Base-by-base conservation (phyloP, 2,113 vertebrate species). In the Dendropsophus ebraccatus region DNA sequence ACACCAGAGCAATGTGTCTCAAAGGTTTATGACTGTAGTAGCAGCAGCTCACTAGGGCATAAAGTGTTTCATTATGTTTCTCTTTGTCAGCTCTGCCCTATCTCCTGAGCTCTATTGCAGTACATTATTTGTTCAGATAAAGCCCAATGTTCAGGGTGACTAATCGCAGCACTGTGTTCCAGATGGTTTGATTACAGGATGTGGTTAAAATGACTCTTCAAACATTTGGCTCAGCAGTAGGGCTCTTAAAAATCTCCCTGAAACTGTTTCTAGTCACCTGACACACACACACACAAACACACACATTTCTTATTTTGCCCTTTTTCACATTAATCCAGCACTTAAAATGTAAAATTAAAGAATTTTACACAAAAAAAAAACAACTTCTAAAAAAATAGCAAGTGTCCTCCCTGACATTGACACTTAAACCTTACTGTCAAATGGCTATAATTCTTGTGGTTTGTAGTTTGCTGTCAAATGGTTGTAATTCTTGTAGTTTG, bases 161-260 rank as follows among this genome's bases (percentile, higher is more conserved):
- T 94, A 93, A 95, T 92, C 92, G 90, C 80, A 91, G 89, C 88
- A 80, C 89, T 92, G 89, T 90, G 88, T 89, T 93, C 91, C 91
- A 95, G 92, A 93, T 93, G 93, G 91, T 91, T 93, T 92, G 90
- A 92, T 92, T 93, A 91, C 91, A 94, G 91, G 92, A 93, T 92
- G 90, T 93, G 90, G 90, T 92, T 92, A 91, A 92, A 94, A 87
- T 67, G 87, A 91, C 90, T 94, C 91, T 89, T 93, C 84, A 92
- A 89, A 91, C 83, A 91, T 91, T 89, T 67, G 82, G 52, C 67
- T 14, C 84, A 91, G 89, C 87, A 89, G 85, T 82, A 72, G 60
- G 21, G 78, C 65, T 88, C 54, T 90, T 87, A 1, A 45, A 88
- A 88, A 76, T 86, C 67, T 17, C 60, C 82, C 47, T 49, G 37